A percentile compares a stretch with the other conserved stretches of the same genome.
Evolutionary conservation across 35 echinoderm and acorn worm species (phyloP).

Genomic region (Apostichopus californicus): DNA sequence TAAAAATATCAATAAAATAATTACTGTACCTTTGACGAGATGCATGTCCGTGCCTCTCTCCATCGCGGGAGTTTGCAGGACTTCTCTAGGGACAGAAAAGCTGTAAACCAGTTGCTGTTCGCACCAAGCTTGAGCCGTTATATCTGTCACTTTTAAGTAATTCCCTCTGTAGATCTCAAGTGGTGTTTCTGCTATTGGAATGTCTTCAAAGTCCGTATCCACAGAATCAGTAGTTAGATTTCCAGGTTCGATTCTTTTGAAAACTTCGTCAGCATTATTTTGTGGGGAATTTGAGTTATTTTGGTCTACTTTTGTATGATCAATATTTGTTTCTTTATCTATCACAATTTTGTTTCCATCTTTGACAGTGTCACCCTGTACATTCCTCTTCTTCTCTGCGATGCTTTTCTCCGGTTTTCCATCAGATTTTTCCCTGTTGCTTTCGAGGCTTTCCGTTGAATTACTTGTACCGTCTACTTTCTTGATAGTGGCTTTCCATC

Average conservation of each 20-base stretch:
- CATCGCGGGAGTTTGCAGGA: conserved; percentile 53
- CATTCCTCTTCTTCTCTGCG: not conserved
- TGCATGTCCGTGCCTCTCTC: conserved; percentile 45
- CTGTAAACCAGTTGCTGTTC: conserved; percentile 74
- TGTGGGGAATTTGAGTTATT: not conserved
- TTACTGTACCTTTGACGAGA: conserved; percentile 49
- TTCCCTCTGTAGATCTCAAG: conserved; percentile 49
- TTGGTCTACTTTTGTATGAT: not conserved
- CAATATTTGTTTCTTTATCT: not conserved
- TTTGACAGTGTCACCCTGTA: not conserved
- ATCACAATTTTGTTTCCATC: not conserved
- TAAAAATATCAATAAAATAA: no score
- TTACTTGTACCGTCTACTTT: not conserved
- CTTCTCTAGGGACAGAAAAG: conserved; percentile 61
- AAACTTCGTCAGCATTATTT: not conserved
- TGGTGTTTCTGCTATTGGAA: conserved; percentile 5
- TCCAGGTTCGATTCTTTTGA: not conserved
- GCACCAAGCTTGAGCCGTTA: conserved; percentile 82
- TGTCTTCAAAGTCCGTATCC: not conserved
- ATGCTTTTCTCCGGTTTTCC: not conserved
- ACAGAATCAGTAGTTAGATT: not conserved
- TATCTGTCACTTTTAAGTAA: conserved; percentile 70
- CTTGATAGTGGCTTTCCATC: not conserved
- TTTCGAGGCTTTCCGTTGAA: not conserved
- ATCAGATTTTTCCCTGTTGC: not conserved